phyloP scores from a whole-genome alignment of 2,888 invertebrate genomes.

The Didymodactylos carnosus region DNA sequence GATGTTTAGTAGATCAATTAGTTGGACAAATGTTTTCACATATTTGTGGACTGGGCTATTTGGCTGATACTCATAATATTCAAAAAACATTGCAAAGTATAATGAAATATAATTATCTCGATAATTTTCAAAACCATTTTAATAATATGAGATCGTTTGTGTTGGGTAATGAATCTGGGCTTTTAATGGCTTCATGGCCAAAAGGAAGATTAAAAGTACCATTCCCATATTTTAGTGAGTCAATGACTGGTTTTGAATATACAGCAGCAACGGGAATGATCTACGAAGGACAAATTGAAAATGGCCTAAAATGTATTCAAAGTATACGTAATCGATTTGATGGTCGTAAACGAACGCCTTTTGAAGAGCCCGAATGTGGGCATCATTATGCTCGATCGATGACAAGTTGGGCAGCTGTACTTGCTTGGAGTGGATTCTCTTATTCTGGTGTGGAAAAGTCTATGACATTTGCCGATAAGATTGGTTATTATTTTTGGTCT shows the following conservation, averaged over 20 bases:
- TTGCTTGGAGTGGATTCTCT: neutral
- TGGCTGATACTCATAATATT: neutral
- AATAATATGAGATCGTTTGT: neutral
- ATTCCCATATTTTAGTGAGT: neutral
- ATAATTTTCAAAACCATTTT: neutral
- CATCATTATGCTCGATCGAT: neutral
- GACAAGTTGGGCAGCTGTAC: neutral
- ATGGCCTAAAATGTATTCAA: neutral
- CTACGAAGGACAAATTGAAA: neutral
- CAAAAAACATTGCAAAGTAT: neutral
- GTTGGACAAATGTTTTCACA: neutral
- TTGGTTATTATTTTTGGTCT: neutral
- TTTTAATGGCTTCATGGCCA: neutral
- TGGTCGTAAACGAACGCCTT: neutral
- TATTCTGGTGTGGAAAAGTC: neutral
- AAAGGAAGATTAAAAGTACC: neutral
- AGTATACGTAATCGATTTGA: neutral
- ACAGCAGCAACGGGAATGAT: neutral
- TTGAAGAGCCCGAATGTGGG: neutral
- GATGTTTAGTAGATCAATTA: neutral
- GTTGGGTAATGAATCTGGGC: neutral
- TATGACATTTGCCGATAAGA: neutral
- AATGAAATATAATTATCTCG: neutral
- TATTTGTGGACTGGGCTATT: neutral
- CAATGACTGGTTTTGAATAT: neutral